Conservation (phyloP, 1,140 invertebrate species). For the Caerostris darwini region DNA sequence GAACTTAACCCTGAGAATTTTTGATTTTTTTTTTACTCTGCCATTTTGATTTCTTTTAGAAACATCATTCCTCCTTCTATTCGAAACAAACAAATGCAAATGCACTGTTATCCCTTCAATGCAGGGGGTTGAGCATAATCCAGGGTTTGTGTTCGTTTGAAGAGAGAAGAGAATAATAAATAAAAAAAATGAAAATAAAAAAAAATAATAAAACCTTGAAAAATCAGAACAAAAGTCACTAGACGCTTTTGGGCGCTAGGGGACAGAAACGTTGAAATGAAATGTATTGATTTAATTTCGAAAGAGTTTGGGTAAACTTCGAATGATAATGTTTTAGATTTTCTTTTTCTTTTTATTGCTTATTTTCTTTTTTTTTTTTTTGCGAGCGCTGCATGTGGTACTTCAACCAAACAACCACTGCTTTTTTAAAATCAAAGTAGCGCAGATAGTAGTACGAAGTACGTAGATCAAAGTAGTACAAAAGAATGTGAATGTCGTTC, state of each 20-base stretch:
- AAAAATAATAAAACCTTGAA: background rate
- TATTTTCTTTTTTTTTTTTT: background rate
- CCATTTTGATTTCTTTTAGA: slow-evolving; percentile 40
- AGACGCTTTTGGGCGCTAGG: background rate
- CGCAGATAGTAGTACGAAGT: too few species aligned
- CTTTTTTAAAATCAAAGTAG: background rate
- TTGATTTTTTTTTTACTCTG: background rate
- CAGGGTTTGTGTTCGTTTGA: background rate
- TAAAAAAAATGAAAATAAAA: background rate
- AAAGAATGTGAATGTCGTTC: background rate
- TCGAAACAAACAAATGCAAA: background rate
- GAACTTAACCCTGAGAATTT: too few species aligned
- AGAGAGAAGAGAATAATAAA: background rate
- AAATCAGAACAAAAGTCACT: background rate
- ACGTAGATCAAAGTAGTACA: too few species aligned
- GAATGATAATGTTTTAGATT: slow-evolving; percentile 15
- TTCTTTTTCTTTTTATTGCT: background rate
- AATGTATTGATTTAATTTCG: slow-evolving; percentile 37
- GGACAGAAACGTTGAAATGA: background rate
- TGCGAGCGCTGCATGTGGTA: background rate
- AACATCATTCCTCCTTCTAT: background rate
- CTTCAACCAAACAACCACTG: background rate
- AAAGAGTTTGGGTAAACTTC: background rate
- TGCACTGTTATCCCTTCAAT: background rate
- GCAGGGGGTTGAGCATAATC: background rate